Percentiles rank a stretch among this genome's conserved stretches.
phyloP scores from a whole-genome alignment of 2,888 invertebrate genomes.

The Volucella bombylans region DNA sequence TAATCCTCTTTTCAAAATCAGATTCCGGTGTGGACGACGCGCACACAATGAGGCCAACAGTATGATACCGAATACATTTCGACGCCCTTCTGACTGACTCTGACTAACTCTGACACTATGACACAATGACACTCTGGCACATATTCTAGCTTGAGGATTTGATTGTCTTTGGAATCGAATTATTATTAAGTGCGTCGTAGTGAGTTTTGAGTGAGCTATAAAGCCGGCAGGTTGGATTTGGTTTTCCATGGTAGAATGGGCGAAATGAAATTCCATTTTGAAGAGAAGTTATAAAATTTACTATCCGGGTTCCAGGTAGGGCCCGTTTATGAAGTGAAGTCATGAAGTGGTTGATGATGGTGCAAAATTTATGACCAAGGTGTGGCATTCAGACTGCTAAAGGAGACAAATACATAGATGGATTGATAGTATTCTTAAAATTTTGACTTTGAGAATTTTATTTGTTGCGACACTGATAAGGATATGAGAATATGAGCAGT shows the following conservation, averaged over 20 bases:
- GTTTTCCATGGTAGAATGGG: not conserved
- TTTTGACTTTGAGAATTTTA: slow-evolving; percentile 17
- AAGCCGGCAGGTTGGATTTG: not conserved
- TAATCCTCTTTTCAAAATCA: slow-evolving; percentile 40
- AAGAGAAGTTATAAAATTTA: slow-evolving; percentile 58
- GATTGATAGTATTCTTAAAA: slow-evolving; percentile 13
- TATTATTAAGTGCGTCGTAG: slow-evolving; percentile 58
- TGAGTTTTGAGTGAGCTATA: slow-evolving; percentile 49
- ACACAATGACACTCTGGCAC: slow-evolving; percentile 49
- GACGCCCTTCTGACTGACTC: too few relatives aligned
- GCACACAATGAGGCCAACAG: slow-evolving; percentile 27
- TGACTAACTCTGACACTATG: not conserved
- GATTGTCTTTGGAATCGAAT: slow-evolving; percentile 68
- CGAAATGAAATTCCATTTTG: slow-evolving; percentile 31
- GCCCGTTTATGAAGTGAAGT: slow-evolving; percentile 42
- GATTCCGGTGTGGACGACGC: slow-evolving; percentile 17
- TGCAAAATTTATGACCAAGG: slow-evolving; percentile 46
- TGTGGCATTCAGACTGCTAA: slow-evolving; percentile 13
- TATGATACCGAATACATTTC: slow-evolving; percentile 11
- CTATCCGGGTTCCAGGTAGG: slow-evolving; percentile 9
- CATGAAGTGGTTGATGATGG: slow-evolving; percentile 49
- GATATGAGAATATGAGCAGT: too few relatives aligned
- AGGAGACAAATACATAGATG: slow-evolving; percentile 6
- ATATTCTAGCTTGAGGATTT: slow-evolving; percentile 60
- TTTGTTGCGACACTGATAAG: not conserved